Percentiles rank a stretch among this genome's conserved stretches.
These are phyloP conservation scores for Gymnocheta viridis DNA, from an alignment of 2,888 invertebrate species.

Conservation along the genomic window DNA sequence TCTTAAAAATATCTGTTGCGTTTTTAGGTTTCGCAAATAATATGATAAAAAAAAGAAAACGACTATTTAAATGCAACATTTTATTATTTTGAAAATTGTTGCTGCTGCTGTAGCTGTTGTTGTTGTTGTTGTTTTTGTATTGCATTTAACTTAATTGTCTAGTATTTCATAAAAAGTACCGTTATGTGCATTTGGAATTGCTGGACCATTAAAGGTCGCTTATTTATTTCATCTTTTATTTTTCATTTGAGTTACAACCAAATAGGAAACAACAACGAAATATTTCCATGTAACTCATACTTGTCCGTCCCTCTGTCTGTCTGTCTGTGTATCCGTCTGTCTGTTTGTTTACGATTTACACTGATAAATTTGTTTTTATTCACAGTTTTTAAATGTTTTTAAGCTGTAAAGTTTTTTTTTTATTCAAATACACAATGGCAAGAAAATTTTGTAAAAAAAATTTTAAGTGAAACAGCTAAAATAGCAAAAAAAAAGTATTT, in stretches of 20 bases:
- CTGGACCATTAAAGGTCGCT: conserved; percentile 81
- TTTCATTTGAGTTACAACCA: conserved; percentile 63
- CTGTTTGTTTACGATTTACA: conserved; percentile 46
- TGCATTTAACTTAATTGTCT: conserved; percentile 63
- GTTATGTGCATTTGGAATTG: conserved; percentile 72
- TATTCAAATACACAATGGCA: conserved; percentile 34
- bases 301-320: conserved; percentile 29
- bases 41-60: not conserved
- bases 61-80: conserved; percentile 46
- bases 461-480: conserved; percentile 8
- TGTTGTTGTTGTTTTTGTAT: conserved; percentile 33
- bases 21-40: conserved; percentile 29
- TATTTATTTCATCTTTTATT: conserved; percentile 71
- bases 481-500: conserved; percentile 11
- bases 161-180: conserved; percentile 66
- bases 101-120: conserved; percentile 34
- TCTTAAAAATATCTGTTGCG: not conserved
- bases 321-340: conserved; percentile 17
- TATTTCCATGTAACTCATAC: conserved; percentile 41
- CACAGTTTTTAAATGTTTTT: conserved; percentile 45
- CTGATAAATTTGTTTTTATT: conserved; percentile 49
- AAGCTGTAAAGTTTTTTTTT: conserved; percentile 22
- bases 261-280: conserved; percentile 61
- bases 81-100: conserved; percentile 46
- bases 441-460: conserved; percentile 9